Evolutionary conservation across 1,140 invertebrate species (phyloP).

Genomic region (Solenopsis invicta): DNA sequence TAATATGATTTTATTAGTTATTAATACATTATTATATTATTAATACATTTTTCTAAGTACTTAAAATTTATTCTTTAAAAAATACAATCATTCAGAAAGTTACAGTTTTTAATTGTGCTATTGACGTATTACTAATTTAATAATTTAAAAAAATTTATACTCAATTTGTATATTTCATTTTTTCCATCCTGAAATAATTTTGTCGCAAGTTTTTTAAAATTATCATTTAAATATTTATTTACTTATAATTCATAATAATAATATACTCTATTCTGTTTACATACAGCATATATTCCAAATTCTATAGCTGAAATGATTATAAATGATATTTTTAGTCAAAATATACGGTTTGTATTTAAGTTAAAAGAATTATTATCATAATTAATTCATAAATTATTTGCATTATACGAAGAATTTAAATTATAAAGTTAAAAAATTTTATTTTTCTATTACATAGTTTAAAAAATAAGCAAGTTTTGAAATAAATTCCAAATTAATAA

Average conservation of each 20-base stretch:
- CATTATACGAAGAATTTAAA: constrained; percentile 22
- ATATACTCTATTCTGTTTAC: background rate
- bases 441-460: background rate
- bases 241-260: background rate
- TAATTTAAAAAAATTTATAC: too few relatives aligned
- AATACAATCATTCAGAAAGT: background rate
- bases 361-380: background rate
- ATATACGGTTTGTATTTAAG: background rate
- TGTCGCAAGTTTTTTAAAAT: background rate
- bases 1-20: background rate
- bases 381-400: constrained; percentile 21
- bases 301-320: background rate
- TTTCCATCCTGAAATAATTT: background rate
- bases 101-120: background rate
- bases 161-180: background rate
- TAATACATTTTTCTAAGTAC: too few relatives aligned
- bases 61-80: background rate
- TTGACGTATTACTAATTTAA: too few relatives aligned
- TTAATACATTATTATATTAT: too few relatives aligned
- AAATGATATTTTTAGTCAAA: background rate
- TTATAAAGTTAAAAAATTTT: background rate
- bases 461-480: constrained; percentile 8
- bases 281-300: constrained; percentile 1
- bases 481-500: background rate
- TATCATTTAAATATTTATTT: background rate